These are phyloP conservation scores for Synergus gifuensis DNA, from an alignment of 2,888 invertebrate species.

Conservation along the genomic window DNA sequence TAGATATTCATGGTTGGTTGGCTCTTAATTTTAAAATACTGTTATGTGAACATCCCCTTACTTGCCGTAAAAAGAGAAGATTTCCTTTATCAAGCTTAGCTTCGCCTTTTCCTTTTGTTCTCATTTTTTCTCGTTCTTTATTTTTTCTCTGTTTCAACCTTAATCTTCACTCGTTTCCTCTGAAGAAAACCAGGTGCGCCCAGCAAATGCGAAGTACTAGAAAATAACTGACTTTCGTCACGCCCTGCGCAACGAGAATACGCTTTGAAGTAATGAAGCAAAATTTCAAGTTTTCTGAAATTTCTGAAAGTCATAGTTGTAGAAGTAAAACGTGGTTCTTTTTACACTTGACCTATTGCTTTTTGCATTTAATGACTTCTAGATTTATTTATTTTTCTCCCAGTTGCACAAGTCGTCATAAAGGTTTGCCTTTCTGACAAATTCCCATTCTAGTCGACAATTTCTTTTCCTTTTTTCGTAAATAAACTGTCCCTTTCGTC, in stretches of 20 bases:
- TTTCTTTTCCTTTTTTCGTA: slow-evolving; percentile 17
- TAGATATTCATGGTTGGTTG: background rate
- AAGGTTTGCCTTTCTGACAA: slow-evolving; percentile 36
- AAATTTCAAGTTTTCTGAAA: background rate
- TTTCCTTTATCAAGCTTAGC: background rate
- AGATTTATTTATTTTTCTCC: slow-evolving; percentile 21
- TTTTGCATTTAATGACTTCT: slow-evolving; percentile 20
- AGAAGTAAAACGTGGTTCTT: background rate
- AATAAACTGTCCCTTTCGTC: slow-evolving; percentile 37
- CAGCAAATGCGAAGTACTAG: slow-evolving; percentile 25
- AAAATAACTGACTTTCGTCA: slow-evolving; percentile 32
- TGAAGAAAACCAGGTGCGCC: slow-evolving; percentile 23
- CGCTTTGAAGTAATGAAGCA: background rate
- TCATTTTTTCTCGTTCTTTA: background rate
- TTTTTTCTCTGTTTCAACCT: slow-evolving; percentile 23
- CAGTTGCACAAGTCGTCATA: slow-evolving; percentile 27
- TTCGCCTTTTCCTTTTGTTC: background rate
- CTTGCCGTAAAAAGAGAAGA: slow-evolving; percentile 8
- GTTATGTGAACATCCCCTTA: too few relatives aligned
- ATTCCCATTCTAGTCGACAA: slow-evolving; percentile 32
- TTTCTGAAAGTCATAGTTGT: background rate
- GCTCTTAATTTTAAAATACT: background rate
- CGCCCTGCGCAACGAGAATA: slow-evolving; percentile 16
- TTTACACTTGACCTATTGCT: background rate
- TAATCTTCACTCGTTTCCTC: slow-evolving; percentile 35